Percentiles rank a stretch among this genome's conserved stretches.
These are phyloP conservation scores for Axinella damicornis DNA, from an alignment of 37 sponge, comb jelly and placozoan genomes.

Conservation along the genomic window DNA sequence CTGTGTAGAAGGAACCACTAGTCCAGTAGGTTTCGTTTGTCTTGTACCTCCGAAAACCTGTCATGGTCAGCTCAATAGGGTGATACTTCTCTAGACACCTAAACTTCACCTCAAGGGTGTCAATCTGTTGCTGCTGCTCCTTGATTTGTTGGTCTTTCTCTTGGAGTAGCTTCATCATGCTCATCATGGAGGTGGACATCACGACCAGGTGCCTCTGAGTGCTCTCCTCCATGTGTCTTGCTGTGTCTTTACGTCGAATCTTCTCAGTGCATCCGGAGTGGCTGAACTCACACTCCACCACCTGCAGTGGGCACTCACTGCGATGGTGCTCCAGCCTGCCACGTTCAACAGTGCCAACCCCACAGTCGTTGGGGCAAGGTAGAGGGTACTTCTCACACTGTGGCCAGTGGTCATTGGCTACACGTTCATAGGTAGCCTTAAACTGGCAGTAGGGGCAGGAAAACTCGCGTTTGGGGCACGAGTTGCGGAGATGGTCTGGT, in stretches of 20 bases:
- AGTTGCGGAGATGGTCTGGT: not conserved
- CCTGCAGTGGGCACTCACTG: not conserved
- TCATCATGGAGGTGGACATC: too few relatives aligned
- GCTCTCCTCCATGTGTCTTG: slow-evolving; percentile 11
- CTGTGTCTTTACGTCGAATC: not conserved
- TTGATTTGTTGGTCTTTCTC: too few relatives aligned
- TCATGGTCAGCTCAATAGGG: too few relatives aligned
- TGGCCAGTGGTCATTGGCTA: not conserved
- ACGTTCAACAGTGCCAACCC: not conserved
- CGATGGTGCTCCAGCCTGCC: slow-evolving; percentile 6
- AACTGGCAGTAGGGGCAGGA: slow-evolving; percentile 13
- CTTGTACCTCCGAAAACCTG: not conserved
- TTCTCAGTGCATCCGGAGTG: slow-evolving; percentile 14
- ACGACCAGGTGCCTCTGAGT: not conserved
- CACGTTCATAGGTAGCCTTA: not conserved
- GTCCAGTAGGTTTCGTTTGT: not conserved
- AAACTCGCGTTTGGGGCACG: slow-evolving; percentile 5
- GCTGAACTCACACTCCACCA: slow-evolving; percentile 18
- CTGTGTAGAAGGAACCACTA: not conserved
- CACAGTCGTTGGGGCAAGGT: slow-evolving; percentile 25
- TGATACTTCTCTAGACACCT: too few relatives aligned
- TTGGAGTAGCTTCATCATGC: not conserved
- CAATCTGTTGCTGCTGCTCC: too few relatives aligned
- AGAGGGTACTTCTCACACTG: slow-evolving; percentile 1
- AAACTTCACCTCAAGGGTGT: too few relatives aligned